Evolutionary conservation across 2,888 invertebrate genomes (phyloP).

Genomic region (Hylaea fasciaria): DNA sequence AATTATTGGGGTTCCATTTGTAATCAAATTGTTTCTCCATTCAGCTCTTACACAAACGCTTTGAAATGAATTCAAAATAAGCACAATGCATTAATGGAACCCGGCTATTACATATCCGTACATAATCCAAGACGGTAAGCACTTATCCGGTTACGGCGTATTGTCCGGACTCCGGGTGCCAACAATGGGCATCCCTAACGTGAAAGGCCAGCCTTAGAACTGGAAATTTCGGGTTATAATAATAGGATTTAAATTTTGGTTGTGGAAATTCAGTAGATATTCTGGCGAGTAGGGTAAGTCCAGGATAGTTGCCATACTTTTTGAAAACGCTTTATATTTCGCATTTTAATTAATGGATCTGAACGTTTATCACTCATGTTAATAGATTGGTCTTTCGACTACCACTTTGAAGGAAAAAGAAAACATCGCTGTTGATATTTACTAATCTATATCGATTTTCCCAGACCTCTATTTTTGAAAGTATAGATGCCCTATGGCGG

Average conservation of each 20-base stretch:
- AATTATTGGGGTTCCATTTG: no score
- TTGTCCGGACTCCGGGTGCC: conserved; percentile 28
- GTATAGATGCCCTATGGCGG: no score
- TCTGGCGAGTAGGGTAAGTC: no score
- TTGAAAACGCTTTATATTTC: no score
- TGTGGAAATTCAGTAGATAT: background rate
- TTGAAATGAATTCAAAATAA: conserved; percentile 10
- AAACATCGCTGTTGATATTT: no score
- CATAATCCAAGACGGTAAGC: conserved; percentile 34
- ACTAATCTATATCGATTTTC: no score
- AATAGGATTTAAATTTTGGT: conserved; percentile 32
- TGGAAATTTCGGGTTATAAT: conserved; percentile 42
- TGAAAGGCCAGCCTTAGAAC: conserved; percentile 36
- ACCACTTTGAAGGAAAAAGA: no score
- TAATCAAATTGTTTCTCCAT: background rate
- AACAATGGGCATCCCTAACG: conserved; percentile 35
- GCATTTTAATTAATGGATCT: no score
- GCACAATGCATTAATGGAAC: conserved; percentile 13
- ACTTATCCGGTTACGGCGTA: conserved; percentile 29
- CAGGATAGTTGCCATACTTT: no score
- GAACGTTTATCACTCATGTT: no score
- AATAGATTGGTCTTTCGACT: no score
- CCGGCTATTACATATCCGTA: conserved; percentile 14
- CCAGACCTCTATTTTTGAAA: no score
- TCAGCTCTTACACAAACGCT: background rate